phyloP scores from a whole-genome alignment of 2,888 invertebrate genomes.

The Apamea crenata region DNA sequence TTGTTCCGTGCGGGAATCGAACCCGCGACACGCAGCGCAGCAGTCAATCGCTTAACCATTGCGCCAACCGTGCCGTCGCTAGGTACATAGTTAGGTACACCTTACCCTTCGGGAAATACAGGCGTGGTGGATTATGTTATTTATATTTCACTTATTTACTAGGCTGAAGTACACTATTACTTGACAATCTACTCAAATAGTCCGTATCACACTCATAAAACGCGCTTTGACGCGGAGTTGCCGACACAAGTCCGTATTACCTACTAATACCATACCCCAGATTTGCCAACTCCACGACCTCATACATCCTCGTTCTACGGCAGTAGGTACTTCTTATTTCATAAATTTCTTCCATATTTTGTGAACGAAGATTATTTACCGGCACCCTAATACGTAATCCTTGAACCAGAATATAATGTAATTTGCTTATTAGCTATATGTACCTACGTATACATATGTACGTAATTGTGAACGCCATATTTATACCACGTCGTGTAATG shows the following conservation, averaged over 20 bases:
- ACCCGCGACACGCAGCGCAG: too few relatives aligned
- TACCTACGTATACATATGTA: not conserved
- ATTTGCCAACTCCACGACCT: constrained; percentile 23
- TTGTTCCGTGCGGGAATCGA: too few relatives aligned
- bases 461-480: constrained; percentile 16
- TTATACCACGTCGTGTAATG: constrained; percentile 5
- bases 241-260: too few relatives aligned
- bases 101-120: too few relatives aligned
- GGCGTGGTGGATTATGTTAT: too few relatives aligned
- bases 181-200: not conserved
- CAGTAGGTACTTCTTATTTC: constrained; percentile 47
- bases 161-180: not conserved
- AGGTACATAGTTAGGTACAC: too few relatives aligned
- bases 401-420: constrained; percentile 48
- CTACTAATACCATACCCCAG: too few relatives aligned
- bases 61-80: too few relatives aligned
- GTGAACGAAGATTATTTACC: constrained; percentile 57
- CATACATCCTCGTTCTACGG: constrained; percentile 5
- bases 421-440: constrained; percentile 35
- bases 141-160: too few relatives aligned
- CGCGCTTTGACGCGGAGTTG: too few relatives aligned
- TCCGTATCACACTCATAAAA: not conserved
- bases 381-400: constrained; percentile 50
- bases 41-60: too few relatives aligned
- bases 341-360: constrained; percentile 61